Evolutionary conservation across 2,888 invertebrate species (phyloP).

Genomic region (Shargacucullia verbasci): DNA sequence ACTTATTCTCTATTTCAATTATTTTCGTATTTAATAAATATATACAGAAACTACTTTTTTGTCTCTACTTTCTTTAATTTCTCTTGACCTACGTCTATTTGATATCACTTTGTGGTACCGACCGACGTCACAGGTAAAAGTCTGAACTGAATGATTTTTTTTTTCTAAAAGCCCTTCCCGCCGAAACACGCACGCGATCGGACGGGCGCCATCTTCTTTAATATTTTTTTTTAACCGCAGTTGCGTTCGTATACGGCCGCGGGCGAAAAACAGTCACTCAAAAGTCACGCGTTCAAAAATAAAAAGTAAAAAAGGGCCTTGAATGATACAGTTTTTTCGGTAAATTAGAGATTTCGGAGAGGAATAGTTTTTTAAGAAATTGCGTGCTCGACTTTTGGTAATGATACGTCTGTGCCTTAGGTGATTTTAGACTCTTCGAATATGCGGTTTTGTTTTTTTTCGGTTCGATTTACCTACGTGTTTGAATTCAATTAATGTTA

Average conservation of each 20-base stretch:
- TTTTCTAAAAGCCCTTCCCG: slow-evolving; percentile 73
- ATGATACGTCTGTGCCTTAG: slow-evolving; percentile 77
- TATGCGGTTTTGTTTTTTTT: slow-evolving; percentile 54
- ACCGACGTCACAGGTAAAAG: slow-evolving; percentile 82
- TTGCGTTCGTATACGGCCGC: slow-evolving; percentile 80
- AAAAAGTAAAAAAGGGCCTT: slow-evolving; percentile 77
- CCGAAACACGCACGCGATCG: slow-evolving; percentile 81
- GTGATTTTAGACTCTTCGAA: slow-evolving; percentile 57
- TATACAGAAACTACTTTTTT: slow-evolving; percentile 6
- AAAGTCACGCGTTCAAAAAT: slow-evolving; percentile 84
- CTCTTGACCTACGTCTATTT: slow-evolving; percentile 56
- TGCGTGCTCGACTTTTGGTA: slow-evolving; percentile 80
- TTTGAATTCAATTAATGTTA: slow-evolving; percentile 37
- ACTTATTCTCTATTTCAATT: too few relatives aligned
- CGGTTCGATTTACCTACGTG: slow-evolving; percentile 38
- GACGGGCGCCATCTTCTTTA: slow-evolving; percentile 78
- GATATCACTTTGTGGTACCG: slow-evolving; percentile 71
- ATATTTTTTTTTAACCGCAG: slow-evolving; percentile 76
- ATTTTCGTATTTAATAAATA: too few relatives aligned
- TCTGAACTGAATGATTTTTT: slow-evolving; percentile 74
- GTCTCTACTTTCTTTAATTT: slow-evolving; percentile 51
- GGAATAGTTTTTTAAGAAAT: slow-evolving; percentile 78
- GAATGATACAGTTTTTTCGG: slow-evolving; percentile 88
- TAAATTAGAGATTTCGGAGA: slow-evolving; percentile 85
- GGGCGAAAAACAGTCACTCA: slow-evolving; percentile 86